Evolutionary conservation across 2,888 invertebrate species (phyloP), one percentile per base, ranked within the genome.

Genomic region (Drosophila nigricruria): DNA sequence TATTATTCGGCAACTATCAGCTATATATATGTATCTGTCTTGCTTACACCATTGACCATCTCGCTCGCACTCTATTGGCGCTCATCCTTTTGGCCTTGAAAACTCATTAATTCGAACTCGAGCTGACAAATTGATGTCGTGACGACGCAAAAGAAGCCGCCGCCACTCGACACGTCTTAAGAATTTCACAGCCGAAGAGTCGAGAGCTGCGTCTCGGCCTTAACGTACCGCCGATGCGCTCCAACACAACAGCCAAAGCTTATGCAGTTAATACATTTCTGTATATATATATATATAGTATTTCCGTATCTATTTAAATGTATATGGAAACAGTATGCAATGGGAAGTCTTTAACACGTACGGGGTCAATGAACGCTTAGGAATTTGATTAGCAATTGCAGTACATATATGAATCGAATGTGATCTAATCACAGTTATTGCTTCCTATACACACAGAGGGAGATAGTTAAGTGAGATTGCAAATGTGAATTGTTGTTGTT

Each of bases 71-170:
- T 49, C 32, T 47, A 43, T 43, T 34, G 32, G 1, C 58, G 16
- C 47, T 61, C 68, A 59, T 63, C 65, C 64, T 87, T 87, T 79
- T 82, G 82, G 85, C 82, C 82, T 82, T 82, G 88, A 82, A 54
- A 74, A 70, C 70, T 79, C 66, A 84, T 84, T 87, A 84, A 87
- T 72, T 74, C 60, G 38, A 69, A 43, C 43, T 54, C 20, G 59
- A 72, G 43, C 76, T 75, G 73, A 75, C 76, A 72, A 77, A 72
- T 75, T 59, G 75, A 43, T 66, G 62, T 53, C 45, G 61, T 66
- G 62, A 58, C 76, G 40, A 45, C 34, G 57, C 59, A 57, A 56
- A 60, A 42, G 42, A 52, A 63, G n/a, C 54, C 60, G 66, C 75
- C 79, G 65, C 49, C 74, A 69, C 75, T 78, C 53, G 75, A 82